These are phyloP conservation scores for Hypsopygia costalis DNA, from an alignment of 2,888 invertebrate species.

Conservation along the genomic window DNA sequence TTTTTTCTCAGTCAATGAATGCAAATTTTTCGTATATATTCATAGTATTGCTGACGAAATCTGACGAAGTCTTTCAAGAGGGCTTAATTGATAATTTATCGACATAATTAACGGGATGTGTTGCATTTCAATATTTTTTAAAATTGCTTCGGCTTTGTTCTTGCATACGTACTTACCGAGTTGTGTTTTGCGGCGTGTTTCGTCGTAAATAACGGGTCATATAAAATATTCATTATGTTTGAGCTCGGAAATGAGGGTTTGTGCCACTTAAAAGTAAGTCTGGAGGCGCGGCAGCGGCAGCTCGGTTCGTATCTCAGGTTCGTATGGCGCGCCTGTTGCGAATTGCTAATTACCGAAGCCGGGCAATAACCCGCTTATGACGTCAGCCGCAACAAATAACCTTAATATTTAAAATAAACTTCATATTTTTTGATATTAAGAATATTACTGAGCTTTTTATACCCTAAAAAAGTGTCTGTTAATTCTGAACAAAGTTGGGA, in stretches of 20 bases:
- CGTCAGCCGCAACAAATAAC: conserved; percentile 36
- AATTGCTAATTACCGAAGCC: conserved; percentile 69
- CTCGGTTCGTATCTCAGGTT: conserved; percentile 22
- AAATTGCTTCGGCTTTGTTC: conserved; percentile 1
- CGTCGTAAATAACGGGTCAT: conserved; percentile 6
- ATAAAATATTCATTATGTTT: conserved; percentile 8
- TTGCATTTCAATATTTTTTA: conserved; percentile 4
- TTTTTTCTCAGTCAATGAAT: conserved; percentile 50
- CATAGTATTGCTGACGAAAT: conserved; percentile 37
- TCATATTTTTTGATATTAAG: no score
- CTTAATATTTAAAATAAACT: background rate
- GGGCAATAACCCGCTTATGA: conserved; percentile 43
- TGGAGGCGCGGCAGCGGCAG: conserved; percentile 20
- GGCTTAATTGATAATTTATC: conserved; percentile 33
- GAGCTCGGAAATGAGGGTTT: conserved; percentile 2
- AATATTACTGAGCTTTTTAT: no score
- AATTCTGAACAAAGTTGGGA: background rate
- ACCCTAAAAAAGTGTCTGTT: background rate
- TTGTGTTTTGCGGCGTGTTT: conserved; percentile 1
- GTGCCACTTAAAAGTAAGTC: conserved; percentile 48
- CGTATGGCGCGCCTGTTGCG: conserved; percentile 47
- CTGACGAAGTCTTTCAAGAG: conserved; percentile 23
- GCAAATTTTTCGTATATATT: conserved; percentile 44
- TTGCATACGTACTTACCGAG: background rate
- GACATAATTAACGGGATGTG: conserved; percentile 28